These are phyloP conservation scores for Montipora foliosa DNA, from an alignment of 64 coral and sea anemone species.

Conservation along the genomic window DNA sequence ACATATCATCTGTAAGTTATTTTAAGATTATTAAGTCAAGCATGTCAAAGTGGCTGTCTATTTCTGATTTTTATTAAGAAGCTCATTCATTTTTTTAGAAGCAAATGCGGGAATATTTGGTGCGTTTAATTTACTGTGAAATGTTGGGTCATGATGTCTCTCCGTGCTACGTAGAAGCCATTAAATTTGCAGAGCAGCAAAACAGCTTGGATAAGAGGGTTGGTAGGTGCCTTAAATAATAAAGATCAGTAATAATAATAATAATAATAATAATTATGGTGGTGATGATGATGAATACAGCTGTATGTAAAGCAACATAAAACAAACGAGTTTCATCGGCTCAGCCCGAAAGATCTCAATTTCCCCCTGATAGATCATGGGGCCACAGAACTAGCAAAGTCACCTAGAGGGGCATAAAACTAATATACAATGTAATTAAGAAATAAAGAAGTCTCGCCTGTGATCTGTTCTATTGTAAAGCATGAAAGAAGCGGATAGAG, in stretches of 20 bases:
- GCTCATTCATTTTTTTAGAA: conserved; percentile 54
- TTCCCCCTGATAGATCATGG: too few species aligned
- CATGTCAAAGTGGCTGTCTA: neutral
- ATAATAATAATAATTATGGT: too few species aligned
- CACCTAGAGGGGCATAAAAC: too few species aligned
- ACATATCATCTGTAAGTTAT: conserved; percentile 70
- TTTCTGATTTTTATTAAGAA: neutral
- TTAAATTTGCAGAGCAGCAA: conserved; percentile 95
- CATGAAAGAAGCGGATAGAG: too few species aligned
- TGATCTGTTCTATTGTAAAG: too few species aligned
- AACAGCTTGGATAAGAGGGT: conserved; percentile 86
- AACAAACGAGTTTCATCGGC: too few species aligned
- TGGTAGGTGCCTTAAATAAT: conserved; percentile 41
- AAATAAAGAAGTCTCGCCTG: too few species aligned
- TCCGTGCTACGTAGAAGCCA: conserved; percentile 85
- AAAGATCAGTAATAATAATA: neutral
- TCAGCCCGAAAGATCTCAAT: too few species aligned
- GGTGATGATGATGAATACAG: too few species aligned
- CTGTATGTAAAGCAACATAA: too few species aligned
- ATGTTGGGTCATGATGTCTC: conserved; percentile 96
- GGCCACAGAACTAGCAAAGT: too few species aligned
- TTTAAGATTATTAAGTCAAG: neutral
- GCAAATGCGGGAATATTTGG: conserved; percentile 89
- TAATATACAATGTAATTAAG: too few species aligned
- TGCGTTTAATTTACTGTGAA: conserved; percentile 94